Conservation (phyloP, 2,888 invertebrate genomes). For the Nemapogon koenigi region DNA sequence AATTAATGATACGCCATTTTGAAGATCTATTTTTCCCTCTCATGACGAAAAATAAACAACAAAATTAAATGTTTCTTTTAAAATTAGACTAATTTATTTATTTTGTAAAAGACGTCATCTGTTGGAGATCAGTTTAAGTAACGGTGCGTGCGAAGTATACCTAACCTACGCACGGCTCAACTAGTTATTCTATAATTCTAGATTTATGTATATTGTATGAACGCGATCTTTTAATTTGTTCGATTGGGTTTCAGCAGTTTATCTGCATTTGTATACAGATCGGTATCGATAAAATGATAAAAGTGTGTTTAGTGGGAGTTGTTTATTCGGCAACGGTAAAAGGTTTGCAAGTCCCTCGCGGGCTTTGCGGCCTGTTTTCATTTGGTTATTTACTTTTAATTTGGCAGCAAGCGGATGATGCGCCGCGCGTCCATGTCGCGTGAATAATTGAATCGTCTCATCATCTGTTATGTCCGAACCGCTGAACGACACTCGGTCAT, state of each 20-base stretch:
- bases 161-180: too few species aligned
- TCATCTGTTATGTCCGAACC: neutral
- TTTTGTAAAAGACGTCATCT: too few species aligned
- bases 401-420: constrained; percentile 63
- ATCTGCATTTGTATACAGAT: constrained; percentile 49
- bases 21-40: too few species aligned
- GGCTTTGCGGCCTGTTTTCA: constrained; percentile 52
- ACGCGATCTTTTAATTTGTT: too few species aligned
- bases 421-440: constrained; percentile 43
- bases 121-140: too few species aligned
- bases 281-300: constrained; percentile 49
- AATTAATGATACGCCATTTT: too few species aligned
- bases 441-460: constrained; percentile 50
- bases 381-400: constrained; percentile 66
- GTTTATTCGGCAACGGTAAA: constrained; percentile 59
- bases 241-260: constrained; percentile 41
- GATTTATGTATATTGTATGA: too few species aligned
- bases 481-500: neutral
- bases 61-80: too few species aligned
- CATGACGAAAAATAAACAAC: too few species aligned
- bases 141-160: too few species aligned
- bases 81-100: too few species aligned
- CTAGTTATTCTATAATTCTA: too few species aligned
- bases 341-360: constrained; percentile 61
- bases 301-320: constrained; percentile 56